These are phyloP conservation scores for Xestia ashworthii DNA, from an alignment of 2,888 invertebrate genomes.

Conservation along the genomic window DNA sequence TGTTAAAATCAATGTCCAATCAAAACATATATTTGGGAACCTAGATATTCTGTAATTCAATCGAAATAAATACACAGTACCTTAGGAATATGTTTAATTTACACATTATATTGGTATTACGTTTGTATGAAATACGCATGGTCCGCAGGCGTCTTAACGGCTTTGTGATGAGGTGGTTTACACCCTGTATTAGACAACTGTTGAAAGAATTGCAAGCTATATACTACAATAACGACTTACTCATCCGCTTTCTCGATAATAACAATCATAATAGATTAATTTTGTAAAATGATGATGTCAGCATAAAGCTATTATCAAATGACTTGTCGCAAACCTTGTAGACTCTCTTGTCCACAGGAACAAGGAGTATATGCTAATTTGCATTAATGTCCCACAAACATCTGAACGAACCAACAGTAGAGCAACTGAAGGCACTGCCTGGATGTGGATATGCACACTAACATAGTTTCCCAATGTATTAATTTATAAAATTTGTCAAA, in stretches of 20 bases:
- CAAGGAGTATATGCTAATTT: slow-evolving; percentile 75
- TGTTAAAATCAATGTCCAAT: too few relatives aligned
- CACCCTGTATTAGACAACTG: too few relatives aligned
- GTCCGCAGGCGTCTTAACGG: too few relatives aligned
- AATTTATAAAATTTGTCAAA: not conserved
- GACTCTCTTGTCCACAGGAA: slow-evolving; percentile 71
- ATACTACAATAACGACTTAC: not conserved
- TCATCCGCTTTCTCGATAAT: not conserved
- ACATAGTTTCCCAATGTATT: not conserved
- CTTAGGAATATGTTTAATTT: too few relatives aligned
- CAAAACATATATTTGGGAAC: too few relatives aligned
- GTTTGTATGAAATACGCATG: too few relatives aligned
- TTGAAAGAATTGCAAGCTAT: not conserved
- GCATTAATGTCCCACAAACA: slow-evolving; percentile 82
- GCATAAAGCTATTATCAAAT: not conserved
- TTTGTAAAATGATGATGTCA: not conserved
- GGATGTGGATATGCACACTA: slow-evolving; percentile 76
- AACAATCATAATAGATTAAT: not conserved
- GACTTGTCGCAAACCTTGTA: slow-evolving; percentile 76
- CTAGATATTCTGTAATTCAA: too few relatives aligned
- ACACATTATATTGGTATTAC: too few relatives aligned
- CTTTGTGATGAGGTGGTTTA: too few relatives aligned
- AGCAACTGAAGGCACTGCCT: slow-evolving; percentile 79
- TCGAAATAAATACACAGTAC: too few relatives aligned
- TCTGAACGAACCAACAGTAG: slow-evolving; percentile 81